A percentile compares a stretch with the other conserved stretches of the same genome.
phyloP scores from a whole-genome alignment of 2,113 vertebrate species.

The Podocnemis expansa region DNA sequence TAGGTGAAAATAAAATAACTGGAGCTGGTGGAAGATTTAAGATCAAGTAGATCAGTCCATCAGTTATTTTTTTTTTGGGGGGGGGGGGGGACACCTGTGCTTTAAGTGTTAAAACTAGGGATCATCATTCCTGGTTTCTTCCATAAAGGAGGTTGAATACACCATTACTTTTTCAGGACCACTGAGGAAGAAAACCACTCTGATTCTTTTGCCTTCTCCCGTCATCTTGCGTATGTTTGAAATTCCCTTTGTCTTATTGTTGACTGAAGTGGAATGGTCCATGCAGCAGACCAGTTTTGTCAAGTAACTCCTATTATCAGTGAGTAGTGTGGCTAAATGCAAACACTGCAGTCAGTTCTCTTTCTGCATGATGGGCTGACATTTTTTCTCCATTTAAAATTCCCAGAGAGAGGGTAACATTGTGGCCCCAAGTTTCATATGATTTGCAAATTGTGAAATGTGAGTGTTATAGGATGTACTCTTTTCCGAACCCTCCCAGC shows the following conservation, averaged over 20 bases:
- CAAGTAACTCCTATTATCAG: not conserved
- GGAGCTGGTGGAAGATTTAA: not conserved
- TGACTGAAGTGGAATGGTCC: not conserved
- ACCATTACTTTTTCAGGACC: not conserved
- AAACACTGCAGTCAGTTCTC: not conserved
- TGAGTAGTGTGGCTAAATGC: not conserved
- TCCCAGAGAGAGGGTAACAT: not conserved
- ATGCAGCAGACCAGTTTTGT: not conserved
- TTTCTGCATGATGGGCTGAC: not conserved
- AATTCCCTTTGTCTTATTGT: not conserved
- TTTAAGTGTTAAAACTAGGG: not conserved
- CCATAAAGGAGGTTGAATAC: not conserved
- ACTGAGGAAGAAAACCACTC: not conserved
- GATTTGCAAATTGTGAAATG: not conserved
- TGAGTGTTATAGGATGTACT: not conserved
- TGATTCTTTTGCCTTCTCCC: not conserved
- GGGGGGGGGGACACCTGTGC: not conserved
- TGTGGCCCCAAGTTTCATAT: not conserved
- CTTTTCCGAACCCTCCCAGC: not conserved
- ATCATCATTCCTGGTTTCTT: not conserved
- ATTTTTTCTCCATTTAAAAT: not conserved
- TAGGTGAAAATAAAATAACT: not conserved
- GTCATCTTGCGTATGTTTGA: not conserved
- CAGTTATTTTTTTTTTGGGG: no score
- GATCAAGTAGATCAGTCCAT: no score